phyloP scores from a whole-genome alignment of 2,113 vertebrate genomes.

The Myrmecobius fasciatus region DNA sequence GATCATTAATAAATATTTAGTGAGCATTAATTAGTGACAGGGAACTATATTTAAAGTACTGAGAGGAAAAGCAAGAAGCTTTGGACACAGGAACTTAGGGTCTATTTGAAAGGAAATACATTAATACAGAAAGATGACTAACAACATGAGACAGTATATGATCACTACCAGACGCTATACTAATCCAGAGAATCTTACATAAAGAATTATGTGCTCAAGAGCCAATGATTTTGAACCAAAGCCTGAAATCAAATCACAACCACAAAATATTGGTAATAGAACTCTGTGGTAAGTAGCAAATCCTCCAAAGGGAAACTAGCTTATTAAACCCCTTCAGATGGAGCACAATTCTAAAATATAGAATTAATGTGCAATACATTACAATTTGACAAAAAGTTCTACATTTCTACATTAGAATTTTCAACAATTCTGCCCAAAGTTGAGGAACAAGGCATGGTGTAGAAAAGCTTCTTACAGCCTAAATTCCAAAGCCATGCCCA shows the following conservation, averaged over 20 bases:
- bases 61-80: not conserved
- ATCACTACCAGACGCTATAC: not conserved
- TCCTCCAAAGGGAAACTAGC: not conserved
- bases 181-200: not conserved
- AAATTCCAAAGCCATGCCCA: not conserved
- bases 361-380: not conserved
- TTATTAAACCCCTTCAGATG: not conserved
- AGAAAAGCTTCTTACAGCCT: not conserved
- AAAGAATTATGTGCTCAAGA: not conserved
- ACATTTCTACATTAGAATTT: not conserved
- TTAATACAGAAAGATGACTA: not conserved
- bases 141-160: not conserved
- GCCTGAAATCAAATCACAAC: not conserved
- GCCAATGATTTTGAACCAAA: not conserved
- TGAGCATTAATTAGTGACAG: not conserved
- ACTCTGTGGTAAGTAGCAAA: not conserved
- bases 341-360: not conserved
- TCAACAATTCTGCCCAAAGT: not conserved
- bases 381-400: not conserved
- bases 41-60: not conserved
- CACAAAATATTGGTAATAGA: not conserved
- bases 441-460: not conserved
- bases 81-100: not conserved
- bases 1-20: not conserved
- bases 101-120: not conserved